phyloP scores from a whole-genome alignment of 2,113 vertebrate genomes.

The Colaptes auratus region DNA sequence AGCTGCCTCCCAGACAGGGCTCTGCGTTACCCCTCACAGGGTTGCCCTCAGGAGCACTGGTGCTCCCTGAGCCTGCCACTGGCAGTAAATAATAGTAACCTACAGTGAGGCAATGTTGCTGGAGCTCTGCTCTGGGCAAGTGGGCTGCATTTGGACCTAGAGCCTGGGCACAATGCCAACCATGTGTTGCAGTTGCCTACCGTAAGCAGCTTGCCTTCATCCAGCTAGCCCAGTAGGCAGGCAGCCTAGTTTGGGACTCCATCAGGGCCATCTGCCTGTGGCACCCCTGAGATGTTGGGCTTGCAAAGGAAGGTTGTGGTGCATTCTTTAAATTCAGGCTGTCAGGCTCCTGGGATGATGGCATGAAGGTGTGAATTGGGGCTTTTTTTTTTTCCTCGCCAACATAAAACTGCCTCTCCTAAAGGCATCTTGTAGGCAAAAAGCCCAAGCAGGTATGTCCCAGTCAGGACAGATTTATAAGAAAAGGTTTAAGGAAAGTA shows the following conservation, averaged over 20 bases:
- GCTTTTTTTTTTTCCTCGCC: background rate
- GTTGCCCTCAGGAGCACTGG: background rate
- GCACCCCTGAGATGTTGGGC: background rate
- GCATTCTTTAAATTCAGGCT: background rate
- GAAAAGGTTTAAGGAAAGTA: background rate
- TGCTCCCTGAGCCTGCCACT: background rate
- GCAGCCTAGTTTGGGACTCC: background rate
- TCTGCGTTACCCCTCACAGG: background rate
- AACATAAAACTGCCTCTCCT: background rate
- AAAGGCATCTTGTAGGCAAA: background rate
- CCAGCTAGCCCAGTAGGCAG: background rate
- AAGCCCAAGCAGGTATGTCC: background rate
- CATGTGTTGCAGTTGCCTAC: background rate
- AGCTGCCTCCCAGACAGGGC: background rate
- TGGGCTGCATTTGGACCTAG: background rate
- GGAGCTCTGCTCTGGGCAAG: background rate
- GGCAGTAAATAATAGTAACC: background rate
- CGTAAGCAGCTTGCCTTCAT: background rate
- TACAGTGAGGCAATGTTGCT: accelerated
- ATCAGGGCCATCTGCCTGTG: background rate
- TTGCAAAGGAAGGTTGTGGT: background rate
- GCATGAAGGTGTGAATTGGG: background rate
- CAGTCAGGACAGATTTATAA: background rate
- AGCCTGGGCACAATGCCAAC: background rate
- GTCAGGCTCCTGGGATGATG: background rate